Base-by-base conservation (phyloP, 2,797 vertebrate genomes). In the Lepilemur septentrionalis region DNA sequence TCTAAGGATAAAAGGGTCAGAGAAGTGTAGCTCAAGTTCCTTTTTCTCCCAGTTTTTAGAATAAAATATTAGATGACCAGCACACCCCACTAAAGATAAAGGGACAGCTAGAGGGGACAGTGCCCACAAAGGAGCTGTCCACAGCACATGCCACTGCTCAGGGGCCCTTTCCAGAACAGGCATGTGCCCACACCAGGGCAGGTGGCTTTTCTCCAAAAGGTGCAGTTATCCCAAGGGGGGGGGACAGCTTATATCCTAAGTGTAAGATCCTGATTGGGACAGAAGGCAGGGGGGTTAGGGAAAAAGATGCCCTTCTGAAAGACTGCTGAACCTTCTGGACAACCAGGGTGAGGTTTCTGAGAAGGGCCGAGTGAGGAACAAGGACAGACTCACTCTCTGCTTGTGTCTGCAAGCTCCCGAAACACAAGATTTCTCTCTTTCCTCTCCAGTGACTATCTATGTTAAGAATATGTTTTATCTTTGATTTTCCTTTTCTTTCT, bases 21-120 rank as follows among this genome's bases (percentile, higher is more conserved):
- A 59, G 30, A 81, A 25, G 35, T 57, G 69, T 43, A 38, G 52
- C 18, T 73, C 69, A 43, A 76, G 18, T 46, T 57, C 35, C 61
- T 69, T 89, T 91, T n/a, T 30, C 78, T 79, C 46, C 57, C 14
- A n/a, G 35, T 67, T 89, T 86, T 91, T 79, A 96, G 83, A 96
- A 93, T 30, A 57, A 90, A 95, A 46, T 75, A 92, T 82, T 7
- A 52, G 72, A 61, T 22, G 32, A 4, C 43, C 23, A 91, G n/a
- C n/a, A 84, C 3, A 0, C 17, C 20, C 28, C 41, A 65, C 28
- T 48, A 70, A 88, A 43, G 46, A 78, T 15, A 46, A 38, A 85
- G 78, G 70, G 72, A 46, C 0, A 41, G 75, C n/a, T 50, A 50
- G 12, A 30, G n/a, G 20, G 48, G 55, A 43, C 9, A 41, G 28